These are phyloP conservation scores for Enteromius viviparus DNA, from an alignment of 2,797 vertebrate species.

Conservation along the genomic window DNA sequence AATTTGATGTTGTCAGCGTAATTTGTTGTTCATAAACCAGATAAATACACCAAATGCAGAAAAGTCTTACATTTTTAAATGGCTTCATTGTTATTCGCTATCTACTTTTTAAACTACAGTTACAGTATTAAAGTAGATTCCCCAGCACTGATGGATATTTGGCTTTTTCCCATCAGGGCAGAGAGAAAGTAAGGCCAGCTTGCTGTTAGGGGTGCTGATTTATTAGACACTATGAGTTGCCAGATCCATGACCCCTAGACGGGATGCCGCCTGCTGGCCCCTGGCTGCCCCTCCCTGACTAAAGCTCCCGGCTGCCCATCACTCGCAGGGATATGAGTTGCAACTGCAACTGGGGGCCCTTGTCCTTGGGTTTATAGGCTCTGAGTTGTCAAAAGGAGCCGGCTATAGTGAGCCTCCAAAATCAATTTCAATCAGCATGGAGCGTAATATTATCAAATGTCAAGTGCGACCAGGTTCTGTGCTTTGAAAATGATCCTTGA, in stretches of 20 bases:
- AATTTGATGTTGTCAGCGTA: background rate
- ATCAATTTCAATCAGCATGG: conserved; percentile 99
- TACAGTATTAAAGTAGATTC: conserved; percentile 1
- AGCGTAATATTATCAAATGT: conserved; percentile 99
- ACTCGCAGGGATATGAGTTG: conserved; percentile 82
- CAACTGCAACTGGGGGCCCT: conserved; percentile 73
- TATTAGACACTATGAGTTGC: conserved; percentile 74
- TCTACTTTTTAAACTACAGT: background rate
- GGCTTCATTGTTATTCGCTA: background rate
- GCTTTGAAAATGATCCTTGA: conserved; percentile 98
- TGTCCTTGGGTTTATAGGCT: conserved; percentile 90
- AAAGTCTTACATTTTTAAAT: background rate
- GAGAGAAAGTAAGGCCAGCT: conserved; percentile 37
- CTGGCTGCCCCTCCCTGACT: conserved; percentile 54
- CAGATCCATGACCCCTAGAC: conserved; percentile 79
- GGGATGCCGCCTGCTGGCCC: conserved; percentile 67
- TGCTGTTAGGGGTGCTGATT: conserved; percentile 70
- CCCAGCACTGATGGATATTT: background rate
- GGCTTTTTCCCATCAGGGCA: background rate
- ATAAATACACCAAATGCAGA: background rate
- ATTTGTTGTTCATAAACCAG: background rate
- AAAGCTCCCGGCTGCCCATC: conserved; percentile 76
- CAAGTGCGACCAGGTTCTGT: conserved; percentile 84
- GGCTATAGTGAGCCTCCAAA: conserved; percentile 75
- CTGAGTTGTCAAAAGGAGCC: conserved; percentile 86